A percentile compares a stretch with the other conserved stretches of the same genome.
These are phyloP conservation scores for Temnopleurus reevesii DNA, from an alignment of 53 echinoderm and acorn worm species.

Conservation along the genomic window DNA sequence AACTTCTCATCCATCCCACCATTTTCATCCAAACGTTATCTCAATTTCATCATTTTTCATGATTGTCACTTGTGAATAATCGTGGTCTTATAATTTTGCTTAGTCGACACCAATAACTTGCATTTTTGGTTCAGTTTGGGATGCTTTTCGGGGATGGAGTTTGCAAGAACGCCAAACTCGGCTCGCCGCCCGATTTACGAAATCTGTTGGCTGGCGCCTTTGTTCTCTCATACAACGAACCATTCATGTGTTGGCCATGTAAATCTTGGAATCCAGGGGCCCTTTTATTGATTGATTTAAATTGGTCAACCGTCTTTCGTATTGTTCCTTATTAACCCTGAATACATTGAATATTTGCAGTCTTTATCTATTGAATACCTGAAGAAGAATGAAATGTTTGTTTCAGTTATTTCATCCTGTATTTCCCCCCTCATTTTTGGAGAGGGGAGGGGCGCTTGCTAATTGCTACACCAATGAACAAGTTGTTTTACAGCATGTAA, in stretches of 20 bases:
- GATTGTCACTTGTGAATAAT: neutral
- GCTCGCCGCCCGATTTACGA: neutral
- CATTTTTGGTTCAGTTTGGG: neutral
- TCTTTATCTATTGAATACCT: too few relatives aligned
- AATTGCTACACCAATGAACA: too few relatives aligned
- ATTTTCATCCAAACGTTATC: neutral
- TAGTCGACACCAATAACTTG: neutral
- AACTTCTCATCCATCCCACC: neutral
- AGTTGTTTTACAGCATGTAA: too few relatives aligned
- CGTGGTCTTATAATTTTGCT: neutral
- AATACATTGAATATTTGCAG: too few relatives aligned
- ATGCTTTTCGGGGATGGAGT: neutral
- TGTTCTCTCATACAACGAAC: too few relatives aligned
- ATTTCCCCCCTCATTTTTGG: too few relatives aligned
- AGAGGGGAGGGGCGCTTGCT: too few relatives aligned
- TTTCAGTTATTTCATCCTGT: too few relatives aligned
- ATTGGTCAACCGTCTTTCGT: neutral
- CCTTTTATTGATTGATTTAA: neutral
- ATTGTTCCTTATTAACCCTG: too few relatives aligned
- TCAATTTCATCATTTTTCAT: neutral
- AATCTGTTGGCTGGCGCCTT: neutral
- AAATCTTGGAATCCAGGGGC: neutral
- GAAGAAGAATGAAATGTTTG: too few relatives aligned
- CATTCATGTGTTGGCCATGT: too few relatives aligned
- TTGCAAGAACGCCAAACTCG: neutral